These are phyloP conservation scores for Bubo blakistoni DNA, from an alignment of 2,113 vertebrate genomes.

Conservation along the genomic window DNA sequence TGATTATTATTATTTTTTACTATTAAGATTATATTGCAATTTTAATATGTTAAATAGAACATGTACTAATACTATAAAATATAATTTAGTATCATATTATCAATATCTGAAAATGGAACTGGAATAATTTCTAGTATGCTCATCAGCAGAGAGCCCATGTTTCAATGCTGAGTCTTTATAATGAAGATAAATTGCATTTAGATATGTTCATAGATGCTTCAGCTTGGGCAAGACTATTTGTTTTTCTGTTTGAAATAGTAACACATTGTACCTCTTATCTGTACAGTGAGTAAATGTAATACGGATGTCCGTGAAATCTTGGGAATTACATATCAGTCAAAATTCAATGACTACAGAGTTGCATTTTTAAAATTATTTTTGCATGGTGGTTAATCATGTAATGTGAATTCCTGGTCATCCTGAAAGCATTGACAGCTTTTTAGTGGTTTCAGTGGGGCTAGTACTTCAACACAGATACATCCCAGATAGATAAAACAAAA, in stretches of 20 bases:
- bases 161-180: neutral
- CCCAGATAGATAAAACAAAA: neutral
- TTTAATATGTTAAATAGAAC: neutral
- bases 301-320: neutral
- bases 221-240: neutral
- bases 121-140: neutral
- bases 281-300: neutral
- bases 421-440: neutral
- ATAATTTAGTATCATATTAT: neutral
- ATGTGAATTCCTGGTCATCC: neutral
- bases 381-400: neutral
- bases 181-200: neutral
- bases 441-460: neutral
- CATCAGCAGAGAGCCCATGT: neutral
- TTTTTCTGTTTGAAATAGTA: neutral
- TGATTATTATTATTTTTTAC: neutral
- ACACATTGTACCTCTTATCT: neutral
- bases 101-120: neutral
- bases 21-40: neutral
- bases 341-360: neutral
- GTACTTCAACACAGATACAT: neutral
- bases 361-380: neutral
- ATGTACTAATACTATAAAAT: neutral
- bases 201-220: neutral
- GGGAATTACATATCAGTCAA: neutral